phyloP scores from a whole-genome alignment of 2,797 vertebrate genomes.

The Sebastes hopkinsi region DNA sequence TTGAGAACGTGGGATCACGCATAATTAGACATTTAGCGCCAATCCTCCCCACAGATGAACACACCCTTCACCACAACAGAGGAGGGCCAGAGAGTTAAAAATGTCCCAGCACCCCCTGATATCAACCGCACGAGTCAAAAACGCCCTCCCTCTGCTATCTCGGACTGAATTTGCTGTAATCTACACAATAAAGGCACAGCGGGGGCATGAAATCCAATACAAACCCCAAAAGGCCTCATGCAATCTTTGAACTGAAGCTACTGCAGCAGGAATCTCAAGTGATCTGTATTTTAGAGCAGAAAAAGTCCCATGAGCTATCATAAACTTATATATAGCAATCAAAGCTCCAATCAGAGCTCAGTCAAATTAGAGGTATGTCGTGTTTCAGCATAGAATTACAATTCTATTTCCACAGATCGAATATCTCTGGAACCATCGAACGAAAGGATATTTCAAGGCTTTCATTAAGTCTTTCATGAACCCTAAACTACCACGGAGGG shows the following conservation, averaged over 20 bases:
- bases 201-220: slow-evolving; percentile 24
- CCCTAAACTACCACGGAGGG: slow-evolving; percentile 20
- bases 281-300: slow-evolving; percentile 35
- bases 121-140: slow-evolving; percentile 47
- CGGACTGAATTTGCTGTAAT: slow-evolving; percentile 53
- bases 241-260: neutral
- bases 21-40: slow-evolving; percentile 83
- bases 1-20: slow-evolving; percentile 59
- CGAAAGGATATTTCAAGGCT: slow-evolving; percentile 37
- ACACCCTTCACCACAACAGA: slow-evolving; percentile 81
- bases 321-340: slow-evolving; percentile 65
- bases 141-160: slow-evolving; percentile 46
- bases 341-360: slow-evolving; percentile 52
- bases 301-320: slow-evolving; percentile 38
- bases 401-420: slow-evolving; percentile 72
- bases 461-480: slow-evolving; percentile 63
- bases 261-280: slow-evolving; percentile 4
- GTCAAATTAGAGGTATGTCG: slow-evolving; percentile 65
- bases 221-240: slow-evolving; percentile 36
- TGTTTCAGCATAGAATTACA: slow-evolving; percentile 70
- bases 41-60: slow-evolving; percentile 70
- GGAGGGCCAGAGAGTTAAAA: slow-evolving; percentile 70
- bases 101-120: slow-evolving; percentile 54
- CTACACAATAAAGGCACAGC: slow-evolving; percentile 40
- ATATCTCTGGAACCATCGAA: slow-evolving; percentile 45